A percentile compares a stretch with the other conserved stretches of the same genome.
Conservation (phyloP, 2,888 invertebrate species). For the Drosophila mimetica region DNA sequence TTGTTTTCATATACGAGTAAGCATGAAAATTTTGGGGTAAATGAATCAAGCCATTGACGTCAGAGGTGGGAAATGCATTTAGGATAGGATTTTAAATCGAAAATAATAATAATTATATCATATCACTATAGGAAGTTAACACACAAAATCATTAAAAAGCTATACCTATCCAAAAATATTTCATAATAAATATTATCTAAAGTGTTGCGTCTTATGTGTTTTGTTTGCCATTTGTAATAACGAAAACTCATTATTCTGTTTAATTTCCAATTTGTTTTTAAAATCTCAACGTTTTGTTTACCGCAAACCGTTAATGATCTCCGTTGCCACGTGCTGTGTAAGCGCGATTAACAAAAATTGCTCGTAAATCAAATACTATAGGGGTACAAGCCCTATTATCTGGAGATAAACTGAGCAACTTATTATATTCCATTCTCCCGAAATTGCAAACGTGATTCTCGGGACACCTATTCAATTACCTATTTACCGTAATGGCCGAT, state of each 20-base stretch:
- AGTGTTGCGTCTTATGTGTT: neutral
- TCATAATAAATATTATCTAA: neutral
- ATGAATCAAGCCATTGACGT: constrained; percentile 28
- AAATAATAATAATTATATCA: neutral
- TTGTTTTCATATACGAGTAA: neutral
- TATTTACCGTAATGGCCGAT: constrained; percentile 35
- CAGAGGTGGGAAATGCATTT: constrained; percentile 5
- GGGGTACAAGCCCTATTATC: neutral
- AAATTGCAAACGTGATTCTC: constrained; percentile 36
- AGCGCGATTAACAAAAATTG: constrained; percentile 12
- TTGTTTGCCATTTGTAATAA: neutral
- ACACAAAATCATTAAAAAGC: neutral
- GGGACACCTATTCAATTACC: constrained; percentile 42
- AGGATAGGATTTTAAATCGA: neutral
- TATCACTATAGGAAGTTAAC: neutral
- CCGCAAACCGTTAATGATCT: constrained; percentile 5
- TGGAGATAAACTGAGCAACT: constrained; percentile 15
- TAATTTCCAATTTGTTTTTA: neutral
- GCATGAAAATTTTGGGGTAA: constrained; percentile 19
- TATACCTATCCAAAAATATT: neutral
- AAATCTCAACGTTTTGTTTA: constrained; percentile 2
- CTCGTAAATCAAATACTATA: constrained; percentile 34
- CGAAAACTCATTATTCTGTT: neutral
- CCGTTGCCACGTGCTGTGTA: constrained; percentile 23
- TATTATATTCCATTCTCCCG: constrained; percentile 19